Conservation (phyloP, 2,113 vertebrate species). For the Channa argus region DNA sequence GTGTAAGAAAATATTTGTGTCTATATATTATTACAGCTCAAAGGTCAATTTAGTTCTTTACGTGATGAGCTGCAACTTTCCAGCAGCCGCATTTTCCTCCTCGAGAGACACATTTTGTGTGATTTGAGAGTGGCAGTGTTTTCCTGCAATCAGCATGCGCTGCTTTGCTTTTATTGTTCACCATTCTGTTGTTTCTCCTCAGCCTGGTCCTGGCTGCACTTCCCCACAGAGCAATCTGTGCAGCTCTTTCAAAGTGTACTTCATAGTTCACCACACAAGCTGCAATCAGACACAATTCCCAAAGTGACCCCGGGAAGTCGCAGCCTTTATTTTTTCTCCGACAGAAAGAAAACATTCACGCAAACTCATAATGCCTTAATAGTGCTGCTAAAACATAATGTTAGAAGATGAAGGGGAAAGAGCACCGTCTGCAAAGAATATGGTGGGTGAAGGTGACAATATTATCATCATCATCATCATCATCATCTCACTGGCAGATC, state of each 20-base stretch:
- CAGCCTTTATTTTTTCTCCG: constrained; percentile 30
- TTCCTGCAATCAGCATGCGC: constrained; percentile 18
- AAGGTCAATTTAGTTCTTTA: not conserved
- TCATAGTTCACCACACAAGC: constrained; percentile 74
- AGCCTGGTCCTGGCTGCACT: constrained; percentile 4
- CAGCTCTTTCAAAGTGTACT: constrained; percentile 69
- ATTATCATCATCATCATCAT: constrained; percentile 61
- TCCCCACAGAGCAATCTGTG: constrained; percentile 64
- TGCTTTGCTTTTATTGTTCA: constrained; percentile 43
- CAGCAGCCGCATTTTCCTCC: not conserved
- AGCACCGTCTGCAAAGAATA: constrained; percentile 45
- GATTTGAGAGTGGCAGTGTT: constrained; percentile 39
- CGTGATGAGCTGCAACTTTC: not conserved
- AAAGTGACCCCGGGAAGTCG: constrained; percentile 66
- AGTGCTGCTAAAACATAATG: constrained; percentile 74
- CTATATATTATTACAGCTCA: constrained; percentile 2
- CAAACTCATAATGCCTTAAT: constrained; percentile 64
- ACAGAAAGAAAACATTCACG: constrained; percentile 51
- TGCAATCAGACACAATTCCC: constrained; percentile 72
- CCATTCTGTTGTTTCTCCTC: constrained; percentile 27
- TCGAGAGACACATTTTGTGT: constrained; percentile 23
- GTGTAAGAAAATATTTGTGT: not conserved
- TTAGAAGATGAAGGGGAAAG: constrained; percentile 65
- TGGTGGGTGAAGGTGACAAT: constrained; percentile 78
- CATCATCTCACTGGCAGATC: constrained; percentile 69